A percentile compares a stretch with the other conserved stretches of the same genome.
Evolutionary conservation across 1,140 invertebrate species (phyloP).

Genomic region (Bombus ignitus): DNA sequence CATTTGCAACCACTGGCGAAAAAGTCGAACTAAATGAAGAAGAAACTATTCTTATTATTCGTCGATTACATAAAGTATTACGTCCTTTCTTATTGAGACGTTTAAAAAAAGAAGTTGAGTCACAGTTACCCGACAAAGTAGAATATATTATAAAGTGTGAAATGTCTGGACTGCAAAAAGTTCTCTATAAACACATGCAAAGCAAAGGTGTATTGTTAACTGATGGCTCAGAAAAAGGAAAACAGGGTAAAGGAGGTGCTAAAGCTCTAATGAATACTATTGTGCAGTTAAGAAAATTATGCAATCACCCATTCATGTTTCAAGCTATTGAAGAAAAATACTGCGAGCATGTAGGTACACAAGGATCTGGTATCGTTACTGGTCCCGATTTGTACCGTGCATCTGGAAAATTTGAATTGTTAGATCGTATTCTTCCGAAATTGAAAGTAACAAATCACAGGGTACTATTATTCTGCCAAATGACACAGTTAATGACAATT

Average conservation of each 20-base stretch:
- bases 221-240: conserved; percentile 97
- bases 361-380: conserved; percentile 86
- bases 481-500: conserved; percentile 99
- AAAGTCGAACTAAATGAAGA: conserved; percentile 99
- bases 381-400: conserved; percentile 96
- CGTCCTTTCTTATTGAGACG: conserved; percentile 97
- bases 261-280: conserved; percentile 99
- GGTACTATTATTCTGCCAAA: conserved; percentile 99
- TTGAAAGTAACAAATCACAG: conserved; percentile 95
- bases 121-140: conserved; percentile 98
- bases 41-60: conserved; percentile 99
- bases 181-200: conserved; percentile 98
- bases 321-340: conserved; percentile 99
- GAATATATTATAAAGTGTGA: conserved; percentile 99
- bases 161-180: conserved; percentile 97
- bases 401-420: conserved; percentile 98
- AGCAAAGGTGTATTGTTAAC: conserved; percentile 96
- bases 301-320: conserved; percentile 99
- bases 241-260: conserved; percentile 96
- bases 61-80: conserved; percentile 99
- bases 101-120: conserved; percentile 99
- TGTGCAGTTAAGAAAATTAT: conserved; percentile 98
- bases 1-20: conserved; percentile 98
- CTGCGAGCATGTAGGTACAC: conserved; percentile 92
- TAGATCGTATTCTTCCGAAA: conserved; percentile 99